phyloP scores from a whole-genome alignment of 1,140 invertebrate genomes.

The Daktulosphaira vitifoliae region DNA sequence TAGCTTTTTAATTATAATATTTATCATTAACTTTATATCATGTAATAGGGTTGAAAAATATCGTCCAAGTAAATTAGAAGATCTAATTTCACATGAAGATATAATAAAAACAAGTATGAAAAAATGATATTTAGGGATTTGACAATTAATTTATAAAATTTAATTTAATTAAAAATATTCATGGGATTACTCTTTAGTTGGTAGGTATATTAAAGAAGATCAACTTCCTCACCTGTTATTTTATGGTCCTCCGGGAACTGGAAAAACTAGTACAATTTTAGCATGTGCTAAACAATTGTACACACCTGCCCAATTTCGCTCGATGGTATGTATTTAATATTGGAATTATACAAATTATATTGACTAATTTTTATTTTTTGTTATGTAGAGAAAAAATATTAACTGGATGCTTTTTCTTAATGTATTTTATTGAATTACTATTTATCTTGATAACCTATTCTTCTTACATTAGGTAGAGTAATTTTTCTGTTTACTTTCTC shows the following conservation, averaged over 20 bases:
- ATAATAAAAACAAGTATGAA: constrained; percentile 89
- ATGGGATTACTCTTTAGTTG: constrained; percentile 58
- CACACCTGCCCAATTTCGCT: constrained; percentile 71
- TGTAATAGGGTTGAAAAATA: constrained; percentile 92
- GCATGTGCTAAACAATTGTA: constrained; percentile 93
- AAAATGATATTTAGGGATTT: neutral
- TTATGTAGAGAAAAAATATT: neutral
- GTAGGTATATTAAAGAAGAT: constrained; percentile 84
- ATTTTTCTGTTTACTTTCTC: too few species aligned
- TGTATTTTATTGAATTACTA: too few species aligned
- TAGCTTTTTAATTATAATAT: neutral
- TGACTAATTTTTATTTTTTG: too few species aligned
- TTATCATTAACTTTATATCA: constrained; percentile 4
- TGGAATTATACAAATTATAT: too few species aligned
- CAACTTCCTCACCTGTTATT: constrained; percentile 93
- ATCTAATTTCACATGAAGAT: constrained; percentile 94
- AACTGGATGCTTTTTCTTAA: neutral
- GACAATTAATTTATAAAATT: neutral
- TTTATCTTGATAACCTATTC: too few species aligned
- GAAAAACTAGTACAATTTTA: constrained; percentile 96
- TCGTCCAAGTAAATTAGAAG: constrained; percentile 78
- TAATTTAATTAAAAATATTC: constrained; percentile 11
- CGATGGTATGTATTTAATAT: constrained; percentile 56
- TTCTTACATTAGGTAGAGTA: too few species aligned
- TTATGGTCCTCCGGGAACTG: constrained; percentile 97